These are phyloP conservation scores for Camelus bactrianus DNA, from an alignment of 2,113 vertebrate species.

Conservation along the genomic window DNA sequence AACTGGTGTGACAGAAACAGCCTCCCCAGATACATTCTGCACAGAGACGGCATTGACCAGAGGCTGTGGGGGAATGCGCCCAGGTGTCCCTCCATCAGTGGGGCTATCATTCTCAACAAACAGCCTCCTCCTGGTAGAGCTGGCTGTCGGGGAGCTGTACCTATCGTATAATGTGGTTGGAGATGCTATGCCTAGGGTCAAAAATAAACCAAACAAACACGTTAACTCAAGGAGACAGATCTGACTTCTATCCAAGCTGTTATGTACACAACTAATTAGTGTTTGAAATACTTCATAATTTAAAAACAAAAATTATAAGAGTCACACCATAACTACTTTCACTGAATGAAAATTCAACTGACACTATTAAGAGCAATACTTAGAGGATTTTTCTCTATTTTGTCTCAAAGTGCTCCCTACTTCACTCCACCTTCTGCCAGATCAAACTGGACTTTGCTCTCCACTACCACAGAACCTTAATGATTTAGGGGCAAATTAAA, in stretches of 20 bases:
- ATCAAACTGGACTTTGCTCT: background rate
- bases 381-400: background rate
- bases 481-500: background rate
- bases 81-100: slow-evolving; percentile 73
- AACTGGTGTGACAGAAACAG: slow-evolving; percentile 88
- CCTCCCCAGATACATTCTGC: slow-evolving; percentile 85
- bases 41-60: slow-evolving; percentile 86
- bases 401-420: background rate
- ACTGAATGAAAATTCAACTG: background rate
- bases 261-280: background rate
- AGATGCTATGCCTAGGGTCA: slow-evolving; percentile 82
- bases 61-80: slow-evolving; percentile 82
- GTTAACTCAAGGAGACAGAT: slow-evolving; percentile 10
- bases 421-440: background rate
- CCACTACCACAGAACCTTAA: background rate
- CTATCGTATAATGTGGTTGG: slow-evolving; percentile 89
- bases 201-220: background rate
- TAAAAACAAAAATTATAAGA: background rate
- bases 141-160: slow-evolving; percentile 91
- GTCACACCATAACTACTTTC: background rate
- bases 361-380: background rate
- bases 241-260: background rate
- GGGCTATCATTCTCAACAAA: slow-evolving; percentile 85
- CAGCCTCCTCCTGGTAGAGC: slow-evolving; percentile 86
- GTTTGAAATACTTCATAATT: slow-evolving; percentile 18